A percentile compares a stretch with the other conserved stretches of the same genome.
Evolutionary conservation across 2,797 vertebrate genomes (phyloP).

Genomic region (Zonotrichia albicollis): DNA sequence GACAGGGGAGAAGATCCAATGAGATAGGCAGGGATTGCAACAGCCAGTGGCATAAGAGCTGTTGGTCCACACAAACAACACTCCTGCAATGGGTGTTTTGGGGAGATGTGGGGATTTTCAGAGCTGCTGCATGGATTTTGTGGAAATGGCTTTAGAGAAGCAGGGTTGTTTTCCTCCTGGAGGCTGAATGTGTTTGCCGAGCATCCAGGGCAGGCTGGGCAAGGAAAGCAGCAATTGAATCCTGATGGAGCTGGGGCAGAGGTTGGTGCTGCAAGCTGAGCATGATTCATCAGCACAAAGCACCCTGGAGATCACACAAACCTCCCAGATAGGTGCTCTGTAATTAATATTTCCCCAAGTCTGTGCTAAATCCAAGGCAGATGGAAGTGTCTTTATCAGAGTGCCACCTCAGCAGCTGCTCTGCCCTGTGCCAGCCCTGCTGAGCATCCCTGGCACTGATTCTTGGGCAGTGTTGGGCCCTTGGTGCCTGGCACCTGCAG

Average conservation of each 20-base stretch:
- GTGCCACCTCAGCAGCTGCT: neutral
- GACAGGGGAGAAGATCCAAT: neutral
- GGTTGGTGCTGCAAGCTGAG: neutral
- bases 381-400: neutral
- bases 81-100: neutral
- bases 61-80: neutral
- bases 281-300: neutral
- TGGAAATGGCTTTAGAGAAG: neutral
- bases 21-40: neutral
- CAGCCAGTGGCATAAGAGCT: neutral
- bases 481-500: neutral
- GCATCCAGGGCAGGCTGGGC: neutral
- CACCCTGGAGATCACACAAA: neutral
- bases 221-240: neutral
- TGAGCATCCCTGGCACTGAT: neutral
- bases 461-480: accelerated
- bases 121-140: neutral
- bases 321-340: neutral
- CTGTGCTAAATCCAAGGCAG: neutral
- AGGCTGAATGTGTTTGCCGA: neutral
- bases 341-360: neutral
- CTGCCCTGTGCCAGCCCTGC: neutral
- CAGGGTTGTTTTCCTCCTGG: accelerated
- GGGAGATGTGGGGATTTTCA: neutral
- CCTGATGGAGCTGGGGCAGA: neutral